These are phyloP conservation scores for Drosophila neoperkinsi DNA, from an alignment of 2,888 invertebrate species.

Conservation along the genomic window DNA sequence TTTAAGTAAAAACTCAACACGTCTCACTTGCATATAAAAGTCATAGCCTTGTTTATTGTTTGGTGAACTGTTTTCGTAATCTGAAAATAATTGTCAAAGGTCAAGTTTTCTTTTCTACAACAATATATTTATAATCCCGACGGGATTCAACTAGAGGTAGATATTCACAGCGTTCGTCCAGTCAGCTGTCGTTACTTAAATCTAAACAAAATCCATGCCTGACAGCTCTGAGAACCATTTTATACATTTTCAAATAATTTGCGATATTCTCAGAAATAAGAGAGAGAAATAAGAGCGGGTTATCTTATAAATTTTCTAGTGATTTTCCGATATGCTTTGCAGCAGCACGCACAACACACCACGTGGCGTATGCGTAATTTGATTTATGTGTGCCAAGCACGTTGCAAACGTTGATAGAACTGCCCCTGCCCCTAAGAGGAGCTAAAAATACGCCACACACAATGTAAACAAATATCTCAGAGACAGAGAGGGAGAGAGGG, in stretches of 20 bases:
- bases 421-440: background rate
- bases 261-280: background rate
- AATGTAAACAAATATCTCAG: conserved; percentile 70
- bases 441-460: conserved; percentile 39
- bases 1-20: background rate
- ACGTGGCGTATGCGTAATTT: conserved; percentile 75
- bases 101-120: background rate
- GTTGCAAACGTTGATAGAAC: conserved; percentile 12
- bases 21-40: background rate
- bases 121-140: background rate
- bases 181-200: background rate
- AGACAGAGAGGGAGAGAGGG: conserved; percentile 10
- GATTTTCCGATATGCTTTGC: background rate
- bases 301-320: background rate
- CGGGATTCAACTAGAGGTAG: background rate
- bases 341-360: conserved; percentile 13
- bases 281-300: background rate
- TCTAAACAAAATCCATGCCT: background rate
- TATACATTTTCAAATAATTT: background rate
- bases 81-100: background rate
- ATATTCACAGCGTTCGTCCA: background rate
- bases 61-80: background rate
- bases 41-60: background rate
- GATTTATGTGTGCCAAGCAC: conserved; percentile 65
- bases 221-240: background rate